Evolutionary conservation across 2,113 vertebrate genomes (phyloP).

Genomic region (Aegithalos caudatus): DNA sequence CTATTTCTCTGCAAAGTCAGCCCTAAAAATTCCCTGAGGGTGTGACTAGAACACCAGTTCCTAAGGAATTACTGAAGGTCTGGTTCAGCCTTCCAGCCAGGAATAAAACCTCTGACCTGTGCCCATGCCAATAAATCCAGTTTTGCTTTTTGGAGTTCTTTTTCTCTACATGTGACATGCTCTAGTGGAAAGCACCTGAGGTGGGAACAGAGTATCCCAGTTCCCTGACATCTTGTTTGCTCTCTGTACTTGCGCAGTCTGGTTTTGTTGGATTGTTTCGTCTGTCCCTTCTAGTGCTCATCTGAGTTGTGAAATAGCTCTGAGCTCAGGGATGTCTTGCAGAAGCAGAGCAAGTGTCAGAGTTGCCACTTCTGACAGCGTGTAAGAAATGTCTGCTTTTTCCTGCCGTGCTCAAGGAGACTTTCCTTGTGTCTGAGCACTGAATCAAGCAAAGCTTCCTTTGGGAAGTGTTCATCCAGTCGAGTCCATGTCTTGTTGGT

Average conservation of each 20-base stretch:
- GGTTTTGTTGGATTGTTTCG: neutral
- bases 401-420: neutral
- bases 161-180: neutral
- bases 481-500: accelerated
- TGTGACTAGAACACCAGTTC: neutral
- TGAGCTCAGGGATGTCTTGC: neutral
- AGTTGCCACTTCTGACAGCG: neutral
- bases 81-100: neutral
- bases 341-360: neutral
- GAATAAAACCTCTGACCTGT: neutral
- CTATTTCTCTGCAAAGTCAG: neutral
- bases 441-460: neutral
- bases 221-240: neutral
- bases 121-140: neutral
- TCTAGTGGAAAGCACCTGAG: neutral
- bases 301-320: neutral
- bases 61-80: neutral
- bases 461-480: neutral
- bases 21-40: neutral
- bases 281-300: neutral
- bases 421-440: neutral
- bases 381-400: neutral
- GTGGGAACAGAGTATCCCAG: neutral
- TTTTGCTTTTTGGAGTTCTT: neutral
- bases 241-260: neutral